A percentile compares a stretch with the other conserved stretches of the same genome.
These are phyloP conservation scores for Metacarcinus magister DNA, from an alignment of 2,888 invertebrate species.

Conservation along the genomic window DNA sequence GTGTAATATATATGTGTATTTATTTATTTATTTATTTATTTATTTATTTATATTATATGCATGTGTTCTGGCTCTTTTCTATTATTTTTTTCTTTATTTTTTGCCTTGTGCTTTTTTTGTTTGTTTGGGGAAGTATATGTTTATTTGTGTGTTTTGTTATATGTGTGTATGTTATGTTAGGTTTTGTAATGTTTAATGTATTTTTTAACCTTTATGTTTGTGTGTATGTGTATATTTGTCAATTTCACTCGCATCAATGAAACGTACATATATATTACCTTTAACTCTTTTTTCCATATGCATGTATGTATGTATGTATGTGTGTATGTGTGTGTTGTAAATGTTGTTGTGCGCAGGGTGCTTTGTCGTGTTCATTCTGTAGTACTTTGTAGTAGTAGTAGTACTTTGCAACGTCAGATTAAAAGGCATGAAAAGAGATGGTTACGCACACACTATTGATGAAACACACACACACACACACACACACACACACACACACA, in stretches of 20 bases:
- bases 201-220: neutral
- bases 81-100: neutral
- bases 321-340: neutral
- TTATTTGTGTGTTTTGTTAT: no score
- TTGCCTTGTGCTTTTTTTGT: neutral
- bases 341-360: neutral
- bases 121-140: neutral
- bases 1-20: neutral
- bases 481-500: neutral
- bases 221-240: neutral
- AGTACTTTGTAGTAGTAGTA: no score
- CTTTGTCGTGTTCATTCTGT: no score
- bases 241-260: neutral
- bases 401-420: no score
- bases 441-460: no score
- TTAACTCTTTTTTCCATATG: neutral
- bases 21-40: no score
- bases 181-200: neutral
- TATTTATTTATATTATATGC: neutral
- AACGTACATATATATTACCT: neutral
- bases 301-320: neutral
- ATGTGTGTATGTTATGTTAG: neutral
- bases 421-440: no score
- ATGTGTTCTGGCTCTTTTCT: neutral
- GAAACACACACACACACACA: conserved; percentile 10